Evolutionary conservation across 2,888 invertebrate genomes (phyloP).

Genomic region (Scaptomyza caliginosa): DNA sequence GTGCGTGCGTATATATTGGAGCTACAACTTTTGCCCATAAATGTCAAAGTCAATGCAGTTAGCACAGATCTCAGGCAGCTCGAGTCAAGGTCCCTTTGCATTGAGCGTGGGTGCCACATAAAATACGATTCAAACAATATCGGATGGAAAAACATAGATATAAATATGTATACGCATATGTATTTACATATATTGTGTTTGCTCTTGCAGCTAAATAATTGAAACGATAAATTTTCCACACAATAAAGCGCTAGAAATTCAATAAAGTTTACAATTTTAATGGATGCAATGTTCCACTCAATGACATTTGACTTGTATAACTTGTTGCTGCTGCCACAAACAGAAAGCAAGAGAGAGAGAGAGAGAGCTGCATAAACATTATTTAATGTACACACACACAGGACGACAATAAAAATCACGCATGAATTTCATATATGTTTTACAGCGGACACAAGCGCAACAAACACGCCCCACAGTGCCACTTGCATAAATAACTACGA

Average conservation of each 20-base stretch:
- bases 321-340: slow-evolving; percentile 62
- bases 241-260: slow-evolving; percentile 72
- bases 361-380: slow-evolving; percentile 57
- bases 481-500: slow-evolving; percentile 39
- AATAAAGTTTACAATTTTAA: slow-evolving; percentile 70
- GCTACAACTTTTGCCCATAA: slow-evolving; percentile 50
- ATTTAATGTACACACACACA: slow-evolving; percentile 71
- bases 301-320: slow-evolving; percentile 48
- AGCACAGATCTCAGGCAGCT: slow-evolving; percentile 41
- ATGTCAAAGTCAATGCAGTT: slow-evolving; percentile 76
- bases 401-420: slow-evolving; percentile 76
- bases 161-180: neutral
- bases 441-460: slow-evolving; percentile 45
- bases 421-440: slow-evolving; percentile 65
- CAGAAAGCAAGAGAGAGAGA: neutral
- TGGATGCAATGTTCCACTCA: slow-evolving; percentile 22
- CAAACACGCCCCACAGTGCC: slow-evolving; percentile 33
- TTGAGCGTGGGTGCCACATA: slow-evolving; percentile 17
- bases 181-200: slow-evolving; percentile 4
- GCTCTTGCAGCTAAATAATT: slow-evolving; percentile 56
- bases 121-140: slow-evolving; percentile 38
- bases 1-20: neutral
- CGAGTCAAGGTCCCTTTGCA: slow-evolving; percentile 52
- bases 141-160: slow-evolving; percentile 22
- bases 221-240: slow-evolving; percentile 75